Evolutionary conservation across 2,888 invertebrate genomes (phyloP), one percentile per base, ranked within the genome.

Genomic region (Theodoxus fluviatilis): DNA sequence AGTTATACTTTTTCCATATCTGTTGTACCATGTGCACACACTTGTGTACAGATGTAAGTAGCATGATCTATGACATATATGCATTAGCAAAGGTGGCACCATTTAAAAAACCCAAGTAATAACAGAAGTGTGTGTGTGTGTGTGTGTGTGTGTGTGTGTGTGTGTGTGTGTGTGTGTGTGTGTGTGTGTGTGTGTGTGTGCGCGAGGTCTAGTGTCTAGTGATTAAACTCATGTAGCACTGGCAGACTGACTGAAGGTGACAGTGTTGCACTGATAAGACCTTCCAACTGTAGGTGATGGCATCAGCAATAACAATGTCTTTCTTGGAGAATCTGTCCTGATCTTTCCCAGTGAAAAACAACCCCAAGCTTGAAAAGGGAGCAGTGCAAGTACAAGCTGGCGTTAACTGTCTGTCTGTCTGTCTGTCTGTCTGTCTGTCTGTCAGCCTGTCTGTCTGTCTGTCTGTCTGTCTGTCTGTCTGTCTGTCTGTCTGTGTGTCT

Each of bases 401-500:
- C 18, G 43, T 43, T 7, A 43, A 43, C 66, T 43, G 31, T 68
- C 61, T 68, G 31, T 57, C 61, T 68, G 43, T 68, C 61, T 68
- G 43, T 68, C 61, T 68, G 31, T 68, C 43, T 61, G 43, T 65
- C 65, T 65, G 47, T 52, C 55, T 52, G 47, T 52, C 65, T 65
- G 31, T 69, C 65, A 65, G 4, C 65, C 65, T 70, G 35, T 70
- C 49, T 64, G 3, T 64, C 47, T 64, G 43, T 49, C 35, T 63
- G 43, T 64, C 47, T 63, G 47, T 64, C 43, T 49, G 63, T 69
- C 47, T 69, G 40, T 69, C 47, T 69, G 38, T 63, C 68, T 68
- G 38, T 68, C 68, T 68, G 38, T 68, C 68, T 68, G 38, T 68
- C 68, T 68, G 38, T 68, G 59, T 68, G 37, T 68, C 68, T 68